Evolutionary conservation across 1,140 invertebrate genomes (phyloP), one percentile per base, ranked within the genome.

Genomic region (Camponotus floridanus): DNA sequence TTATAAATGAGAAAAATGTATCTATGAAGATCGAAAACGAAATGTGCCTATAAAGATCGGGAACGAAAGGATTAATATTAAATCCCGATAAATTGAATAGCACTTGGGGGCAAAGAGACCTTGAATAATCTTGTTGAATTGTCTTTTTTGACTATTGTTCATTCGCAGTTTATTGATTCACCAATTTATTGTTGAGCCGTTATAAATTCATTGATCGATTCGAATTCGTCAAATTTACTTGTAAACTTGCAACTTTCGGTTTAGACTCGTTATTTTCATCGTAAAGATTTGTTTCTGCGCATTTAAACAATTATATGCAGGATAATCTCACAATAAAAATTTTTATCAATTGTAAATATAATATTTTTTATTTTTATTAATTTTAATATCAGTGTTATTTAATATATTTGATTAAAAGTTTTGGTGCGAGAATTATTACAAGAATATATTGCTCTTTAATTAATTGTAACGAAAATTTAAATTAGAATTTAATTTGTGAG

Each of bases 161-260:
- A 73, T 71, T 74, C 39, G 39, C 68, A 33, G 18, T 73, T 83
- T 55, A 83, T 83, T 83, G 68, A 74, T 83, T 73, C 2, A 5
- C 11, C 39, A 48, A 57, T 55, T 73, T 13, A 62, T 83, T 81
- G 39, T 36, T 42, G n/a, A 36, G 39, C 21, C 18, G 48, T 61
- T 48, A 57, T 74, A 74, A 61, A 13, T 39, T 39, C 15, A 4
- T 13, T 18, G 18, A 13, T 83, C 31, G 13, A 26, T 31, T 83
- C 55, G 39, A 59, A 8, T 7, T 59, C 15, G 13, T 42, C 68
- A 36, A 83, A 83, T 48, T 83, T 61, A 5, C 13, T 21, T 45
- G 55, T 55, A 9, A 26, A 79, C 15, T 1, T 6, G 15, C 13
- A 21, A 62, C 26, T 57, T 74, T 48, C 57, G 57, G 3, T 7